Conservation (phyloP, 1,140 invertebrate species). For the Manduca sexta region DNA sequence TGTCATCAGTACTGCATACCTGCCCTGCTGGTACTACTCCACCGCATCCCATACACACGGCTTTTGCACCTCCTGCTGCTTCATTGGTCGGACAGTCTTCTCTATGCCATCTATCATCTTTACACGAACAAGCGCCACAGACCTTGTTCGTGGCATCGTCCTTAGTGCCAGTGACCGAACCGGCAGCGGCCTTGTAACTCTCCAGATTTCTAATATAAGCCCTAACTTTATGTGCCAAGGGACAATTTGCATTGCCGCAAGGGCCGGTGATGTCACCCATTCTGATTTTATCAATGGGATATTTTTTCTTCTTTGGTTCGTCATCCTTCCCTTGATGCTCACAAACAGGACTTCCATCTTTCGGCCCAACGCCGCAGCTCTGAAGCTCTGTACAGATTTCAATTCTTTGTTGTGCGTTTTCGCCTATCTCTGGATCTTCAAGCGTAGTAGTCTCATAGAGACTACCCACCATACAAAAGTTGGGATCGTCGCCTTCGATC, state of each 20-base stretch:
- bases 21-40: constrained; percentile 34
- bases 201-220: constrained; percentile 59
- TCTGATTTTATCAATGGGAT: constrained; percentile 57
- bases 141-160: constrained; percentile 33
- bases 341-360: constrained; percentile 24
- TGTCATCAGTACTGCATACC: no score
- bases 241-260: constrained; percentile 60
- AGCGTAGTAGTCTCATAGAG: constrained; percentile 60
- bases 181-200: constrained; percentile 47
- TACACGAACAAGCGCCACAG: constrained; percentile 58
- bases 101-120: constrained; percentile 59
- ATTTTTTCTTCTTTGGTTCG: constrained; percentile 27
- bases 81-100: constrained; percentile 38
- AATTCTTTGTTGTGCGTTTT: constrained; percentile 39
- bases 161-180: constrained; percentile 30
- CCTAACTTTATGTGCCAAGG: constrained; percentile 57
- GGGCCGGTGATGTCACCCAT: constrained; percentile 64
- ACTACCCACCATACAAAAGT: constrained; percentile 61
- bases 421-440: constrained; percentile 48
- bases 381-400: constrained; percentile 59
- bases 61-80: constrained; percentile 15
- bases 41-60: constrained; percentile 42
- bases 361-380: constrained; percentile 39
- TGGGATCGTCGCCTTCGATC: constrained; percentile 55
- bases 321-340: constrained; percentile 21